These are phyloP conservation scores for Microcebus murinus DNA, from an alignment of 2,113 vertebrate species.

Conservation along the genomic window DNA sequence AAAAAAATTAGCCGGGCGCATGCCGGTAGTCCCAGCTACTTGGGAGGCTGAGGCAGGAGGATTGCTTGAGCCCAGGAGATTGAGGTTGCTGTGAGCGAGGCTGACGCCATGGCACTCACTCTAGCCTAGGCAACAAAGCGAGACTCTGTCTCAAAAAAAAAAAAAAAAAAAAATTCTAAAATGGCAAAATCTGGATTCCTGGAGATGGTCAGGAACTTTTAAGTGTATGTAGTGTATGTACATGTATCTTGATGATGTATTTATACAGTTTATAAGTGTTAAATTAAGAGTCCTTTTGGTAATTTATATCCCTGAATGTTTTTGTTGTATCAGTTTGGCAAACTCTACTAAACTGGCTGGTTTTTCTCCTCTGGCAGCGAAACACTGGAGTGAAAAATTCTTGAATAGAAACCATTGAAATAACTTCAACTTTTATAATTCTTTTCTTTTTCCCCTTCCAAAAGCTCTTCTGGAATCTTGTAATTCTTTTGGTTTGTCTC, in stretches of 20 bases:
- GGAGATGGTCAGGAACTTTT: neutral
- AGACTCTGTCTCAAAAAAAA: neutral
- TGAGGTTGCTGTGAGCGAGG: no score
- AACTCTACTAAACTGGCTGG: neutral
- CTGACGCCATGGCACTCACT: no score
- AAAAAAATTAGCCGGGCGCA: no score
- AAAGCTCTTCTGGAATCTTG: neutral
- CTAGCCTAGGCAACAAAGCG: neutral
- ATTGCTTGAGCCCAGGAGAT: no score
- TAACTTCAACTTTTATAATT: neutral
- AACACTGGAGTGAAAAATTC: neutral
- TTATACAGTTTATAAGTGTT: neutral
- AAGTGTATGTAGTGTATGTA: neutral
- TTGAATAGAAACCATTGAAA: neutral
- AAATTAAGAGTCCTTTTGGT: neutral
- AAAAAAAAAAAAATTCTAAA: neutral
- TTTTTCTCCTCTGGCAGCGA: neutral
- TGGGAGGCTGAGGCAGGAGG: no score
- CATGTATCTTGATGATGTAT: neutral
- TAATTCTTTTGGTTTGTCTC: neutral
- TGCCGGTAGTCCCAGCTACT: no score
- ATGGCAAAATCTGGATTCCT: neutral
- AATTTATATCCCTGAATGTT: neutral
- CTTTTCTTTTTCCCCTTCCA: neutral
- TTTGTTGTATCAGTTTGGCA: neutral